Percentiles rank a stretch among this genome's conserved stretches.
Evolutionary conservation across 1,140 invertebrate genomes (phyloP).

Genomic region (Acyrthosiphon pisum): DNA sequence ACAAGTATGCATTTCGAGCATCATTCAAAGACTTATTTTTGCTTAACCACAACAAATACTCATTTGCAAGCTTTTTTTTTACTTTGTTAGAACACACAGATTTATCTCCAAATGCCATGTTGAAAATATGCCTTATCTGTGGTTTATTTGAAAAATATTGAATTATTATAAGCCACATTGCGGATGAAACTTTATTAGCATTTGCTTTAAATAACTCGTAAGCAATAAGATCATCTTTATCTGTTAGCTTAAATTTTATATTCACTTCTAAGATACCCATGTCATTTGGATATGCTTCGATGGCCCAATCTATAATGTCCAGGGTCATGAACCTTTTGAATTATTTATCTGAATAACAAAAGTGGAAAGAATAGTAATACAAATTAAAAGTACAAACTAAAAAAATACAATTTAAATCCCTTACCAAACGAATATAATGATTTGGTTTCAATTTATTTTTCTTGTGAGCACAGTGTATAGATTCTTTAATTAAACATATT

Average conservation of each 20-base stretch:
- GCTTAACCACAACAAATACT: neutral
- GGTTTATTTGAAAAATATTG: neutral
- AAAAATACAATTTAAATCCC: neutral
- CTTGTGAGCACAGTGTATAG: neutral
- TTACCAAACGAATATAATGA: slow-evolving; percentile 43
- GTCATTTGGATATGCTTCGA: neutral
- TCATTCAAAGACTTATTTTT: neutral
- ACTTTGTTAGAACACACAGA: neutral
- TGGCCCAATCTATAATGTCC: neutral
- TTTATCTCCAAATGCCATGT: neutral
- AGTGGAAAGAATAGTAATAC: neutral
- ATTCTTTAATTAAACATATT: neutral
- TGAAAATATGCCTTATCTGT: neutral
- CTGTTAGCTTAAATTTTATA: neutral
- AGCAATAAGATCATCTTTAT: neutral
- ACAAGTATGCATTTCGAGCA: neutral
- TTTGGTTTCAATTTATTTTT: slow-evolving; percentile 36
- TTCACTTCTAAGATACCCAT: neutral
- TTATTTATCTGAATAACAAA: slow-evolving; percentile 3
- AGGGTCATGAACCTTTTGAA: neutral
- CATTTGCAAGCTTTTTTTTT: slow-evolving; percentile 17
- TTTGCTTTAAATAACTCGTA: neutral
- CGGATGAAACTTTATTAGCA: neutral
- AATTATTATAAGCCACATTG: neutral
- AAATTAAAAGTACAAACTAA: neutral